Evolutionary conservation across 2,113 vertebrate species (phyloP).

Genomic region (Trachemys scripta): DNA sequence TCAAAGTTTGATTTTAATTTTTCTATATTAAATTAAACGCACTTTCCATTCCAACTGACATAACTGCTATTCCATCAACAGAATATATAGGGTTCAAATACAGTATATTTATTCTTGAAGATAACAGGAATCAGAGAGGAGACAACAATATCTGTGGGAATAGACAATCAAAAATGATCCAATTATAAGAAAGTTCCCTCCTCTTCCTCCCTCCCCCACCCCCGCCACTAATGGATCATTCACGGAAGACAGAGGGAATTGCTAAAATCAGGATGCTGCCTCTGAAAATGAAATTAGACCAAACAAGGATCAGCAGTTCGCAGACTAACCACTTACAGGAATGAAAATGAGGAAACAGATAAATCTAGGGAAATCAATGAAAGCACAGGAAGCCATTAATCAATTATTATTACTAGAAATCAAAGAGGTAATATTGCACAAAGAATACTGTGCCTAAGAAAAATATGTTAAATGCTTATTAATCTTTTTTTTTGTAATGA

Average conservation of each 20-base stretch:
- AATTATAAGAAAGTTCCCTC: background rate
- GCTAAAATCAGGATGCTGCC: conserved; percentile 31
- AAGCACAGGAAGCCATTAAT: conserved; percentile 61
- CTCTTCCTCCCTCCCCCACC: background rate
- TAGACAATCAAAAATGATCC: background rate
- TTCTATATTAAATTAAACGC: background rate
- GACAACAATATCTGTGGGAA: background rate
- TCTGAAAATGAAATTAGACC: conserved; percentile 20
- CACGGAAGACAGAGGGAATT: background rate
- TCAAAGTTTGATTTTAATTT: background rate
- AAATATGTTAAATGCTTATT: background rate
- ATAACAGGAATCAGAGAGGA: background rate
- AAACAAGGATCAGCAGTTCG: conserved; percentile 9
- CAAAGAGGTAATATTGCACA: conserved; percentile 15
- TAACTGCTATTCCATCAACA: background rate
- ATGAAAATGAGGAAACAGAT: conserved; percentile 36
- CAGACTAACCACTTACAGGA: conserved; percentile 41
- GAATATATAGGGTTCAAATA: background rate
- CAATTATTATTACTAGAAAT: conserved; percentile 41
- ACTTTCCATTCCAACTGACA: background rate
- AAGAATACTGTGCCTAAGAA: conserved; percentile 20
- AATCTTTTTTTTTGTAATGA: background rate
- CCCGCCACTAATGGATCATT: background rate
- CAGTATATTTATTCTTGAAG: background rate
- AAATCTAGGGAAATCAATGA: conserved; percentile 6